phyloP scores from a whole-genome alignment of 2,113 vertebrate genomes.

The Casuarius casuarius region DNA sequence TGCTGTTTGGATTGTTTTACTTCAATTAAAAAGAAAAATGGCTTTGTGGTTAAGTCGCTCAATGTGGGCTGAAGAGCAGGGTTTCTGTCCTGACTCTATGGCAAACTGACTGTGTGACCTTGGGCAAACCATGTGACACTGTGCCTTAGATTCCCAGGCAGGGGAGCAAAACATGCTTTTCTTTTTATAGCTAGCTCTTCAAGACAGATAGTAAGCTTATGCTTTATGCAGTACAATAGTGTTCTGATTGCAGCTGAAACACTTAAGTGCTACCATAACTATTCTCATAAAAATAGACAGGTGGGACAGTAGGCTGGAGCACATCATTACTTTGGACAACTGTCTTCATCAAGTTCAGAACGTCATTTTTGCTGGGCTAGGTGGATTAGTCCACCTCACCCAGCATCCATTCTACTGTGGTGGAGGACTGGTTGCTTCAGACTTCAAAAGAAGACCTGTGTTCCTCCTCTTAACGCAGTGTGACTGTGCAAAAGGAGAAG shows the following conservation, averaged over 20 bases:
- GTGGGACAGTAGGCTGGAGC: background rate
- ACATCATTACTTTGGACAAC: accelerated
- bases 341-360: background rate
- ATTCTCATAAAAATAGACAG: background rate
- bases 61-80: background rate
- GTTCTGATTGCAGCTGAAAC: background rate
- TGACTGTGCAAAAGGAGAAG: background rate
- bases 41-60: background rate
- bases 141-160: background rate
- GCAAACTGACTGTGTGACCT: no score
- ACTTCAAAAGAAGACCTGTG: background rate
- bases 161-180: background rate
- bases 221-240: background rate
- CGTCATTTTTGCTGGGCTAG: background rate
- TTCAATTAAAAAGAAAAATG: background rate
- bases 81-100: background rate
- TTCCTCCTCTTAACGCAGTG: background rate
- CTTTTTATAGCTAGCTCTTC: background rate
- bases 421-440: background rate
- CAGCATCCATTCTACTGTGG: background rate
- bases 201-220: background rate
- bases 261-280: background rate
- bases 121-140: no score
- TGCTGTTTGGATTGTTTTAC: background rate
- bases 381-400: background rate